These are phyloP conservation scores for Drosophila falleni DNA, from an alignment of 2,888 invertebrate genomes.

Conservation along the genomic window DNA sequence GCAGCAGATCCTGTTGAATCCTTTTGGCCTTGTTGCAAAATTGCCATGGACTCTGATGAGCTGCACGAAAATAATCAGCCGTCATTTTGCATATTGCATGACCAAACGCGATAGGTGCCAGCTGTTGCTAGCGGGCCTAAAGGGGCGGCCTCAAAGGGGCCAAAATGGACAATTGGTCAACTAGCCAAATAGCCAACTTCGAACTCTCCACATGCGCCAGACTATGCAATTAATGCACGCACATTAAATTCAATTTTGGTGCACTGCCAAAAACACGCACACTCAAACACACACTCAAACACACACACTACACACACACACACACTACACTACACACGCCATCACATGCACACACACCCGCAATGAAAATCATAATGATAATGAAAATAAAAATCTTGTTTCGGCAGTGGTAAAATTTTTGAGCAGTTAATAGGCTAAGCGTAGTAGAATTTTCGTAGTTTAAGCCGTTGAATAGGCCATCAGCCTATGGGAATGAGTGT, in stretches of 20 bases:
- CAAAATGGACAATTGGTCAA: background rate
- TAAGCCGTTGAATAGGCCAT: background rate
- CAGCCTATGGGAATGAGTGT: background rate
- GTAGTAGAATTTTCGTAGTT: background rate
- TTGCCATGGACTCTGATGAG: slow-evolving; percentile 56
- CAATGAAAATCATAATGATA: slow-evolving; percentile 19
- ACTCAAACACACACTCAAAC: background rate
- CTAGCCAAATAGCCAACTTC: slow-evolving; percentile 2
- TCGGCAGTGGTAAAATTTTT: slow-evolving; percentile 8
- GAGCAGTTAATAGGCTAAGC: slow-evolving; percentile 9
- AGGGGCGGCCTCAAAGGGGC: background rate
- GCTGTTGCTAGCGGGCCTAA: slow-evolving; percentile 16
- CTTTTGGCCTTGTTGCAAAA: slow-evolving; percentile 13
- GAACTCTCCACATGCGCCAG: background rate
- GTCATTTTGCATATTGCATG: slow-evolving; percentile 58
- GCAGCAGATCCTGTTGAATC: slow-evolving; percentile 1
- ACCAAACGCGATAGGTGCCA: slow-evolving; percentile 20
- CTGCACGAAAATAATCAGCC: slow-evolving; percentile 60
- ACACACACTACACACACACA: background rate
- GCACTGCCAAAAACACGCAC: slow-evolving; percentile 27
- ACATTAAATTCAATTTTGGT: slow-evolving; percentile 70
- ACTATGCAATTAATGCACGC: slow-evolving; percentile 60
- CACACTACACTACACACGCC: background rate
- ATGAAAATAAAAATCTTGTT: slow-evolving; percentile 39
- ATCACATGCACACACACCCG: background rate